These are phyloP conservation scores for Drosophila saltans DNA, from an alignment of 1,140 invertebrate genomes.

Conservation along the genomic window DNA sequence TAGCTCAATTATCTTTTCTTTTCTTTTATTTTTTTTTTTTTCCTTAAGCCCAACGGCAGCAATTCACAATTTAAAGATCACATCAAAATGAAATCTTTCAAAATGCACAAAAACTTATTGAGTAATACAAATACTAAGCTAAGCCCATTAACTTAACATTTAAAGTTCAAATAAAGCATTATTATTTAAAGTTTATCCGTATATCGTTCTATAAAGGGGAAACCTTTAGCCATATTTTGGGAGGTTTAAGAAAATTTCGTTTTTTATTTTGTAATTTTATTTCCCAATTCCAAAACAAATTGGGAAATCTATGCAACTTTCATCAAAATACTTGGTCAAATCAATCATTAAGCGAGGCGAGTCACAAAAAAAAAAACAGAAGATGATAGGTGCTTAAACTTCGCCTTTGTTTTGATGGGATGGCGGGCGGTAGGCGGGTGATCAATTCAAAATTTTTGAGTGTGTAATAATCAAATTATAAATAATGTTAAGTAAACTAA, in stretches of 20 bases:
- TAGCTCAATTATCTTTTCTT: constrained; percentile 11
- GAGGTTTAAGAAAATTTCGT: too few species aligned
- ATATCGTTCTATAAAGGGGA: too few species aligned
- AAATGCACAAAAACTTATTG: background rate
- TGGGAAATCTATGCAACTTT: background rate
- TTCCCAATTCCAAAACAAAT: background rate
- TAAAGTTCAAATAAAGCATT: background rate
- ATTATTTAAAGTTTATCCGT: too few species aligned
- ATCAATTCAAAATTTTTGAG: background rate
- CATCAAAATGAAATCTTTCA: constrained; percentile 6
- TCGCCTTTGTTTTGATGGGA: too few species aligned
- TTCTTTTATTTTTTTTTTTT: background rate
- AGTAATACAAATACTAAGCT: background rate
- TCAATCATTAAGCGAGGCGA: background rate
- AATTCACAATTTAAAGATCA: background rate
- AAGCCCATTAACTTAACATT: background rate
- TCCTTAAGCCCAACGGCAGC: background rate
- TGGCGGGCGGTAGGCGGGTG: background rate
- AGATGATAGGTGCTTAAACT: background rate
- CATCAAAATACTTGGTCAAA: background rate
- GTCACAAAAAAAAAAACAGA: background rate
- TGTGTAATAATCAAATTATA: constrained; percentile 12
- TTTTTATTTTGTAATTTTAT: background rate
- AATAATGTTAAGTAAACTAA: constrained; percentile 6
- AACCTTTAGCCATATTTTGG: too few species aligned